A percentile compares a stretch with the other conserved stretches of the same genome.
Evolutionary conservation across 1,140 invertebrate genomes (phyloP).

Genomic region (Musca domestica): DNA sequence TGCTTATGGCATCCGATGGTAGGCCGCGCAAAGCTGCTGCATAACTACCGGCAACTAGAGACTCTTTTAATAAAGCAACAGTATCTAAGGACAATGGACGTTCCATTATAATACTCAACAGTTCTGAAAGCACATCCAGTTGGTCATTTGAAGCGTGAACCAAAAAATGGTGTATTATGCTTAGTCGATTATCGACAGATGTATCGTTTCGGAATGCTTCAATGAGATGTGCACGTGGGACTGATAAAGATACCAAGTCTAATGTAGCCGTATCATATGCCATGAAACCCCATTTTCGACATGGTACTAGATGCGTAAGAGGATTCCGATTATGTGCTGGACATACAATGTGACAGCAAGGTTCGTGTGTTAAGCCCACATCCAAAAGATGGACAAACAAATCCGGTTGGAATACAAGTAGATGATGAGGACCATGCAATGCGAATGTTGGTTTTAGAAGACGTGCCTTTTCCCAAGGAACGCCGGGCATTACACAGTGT

Average conservation of each 20-base stretch:
- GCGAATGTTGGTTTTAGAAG: slow-evolving; percentile 71
- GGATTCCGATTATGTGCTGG: slow-evolving; percentile 59
- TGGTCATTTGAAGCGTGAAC: slow-evolving; percentile 65
- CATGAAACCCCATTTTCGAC: slow-evolving; percentile 59
- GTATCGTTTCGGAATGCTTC: slow-evolving; percentile 67
- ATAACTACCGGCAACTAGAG: slow-evolving; percentile 70
- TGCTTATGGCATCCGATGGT: slow-evolving; percentile 64
- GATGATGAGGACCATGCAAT: slow-evolving; percentile 70
- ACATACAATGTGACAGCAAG: slow-evolving; percentile 73
- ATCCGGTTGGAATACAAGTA: slow-evolving; percentile 74
- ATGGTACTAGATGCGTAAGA: slow-evolving; percentile 64
- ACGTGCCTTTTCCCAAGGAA: slow-evolving; percentile 73
- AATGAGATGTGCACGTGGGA: slow-evolving; percentile 64
- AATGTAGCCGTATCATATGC: slow-evolving; percentile 68
- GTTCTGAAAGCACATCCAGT: slow-evolving; percentile 65
- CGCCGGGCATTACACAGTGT: slow-evolving; percentile 75
- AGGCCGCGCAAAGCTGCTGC: slow-evolving; percentile 69
- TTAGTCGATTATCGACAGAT: slow-evolving; percentile 67
- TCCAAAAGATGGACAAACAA: slow-evolving; percentile 78
- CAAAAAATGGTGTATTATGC: slow-evolving; percentile 76
- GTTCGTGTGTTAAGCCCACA: slow-evolving; percentile 75
- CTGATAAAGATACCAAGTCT: slow-evolving; percentile 65
- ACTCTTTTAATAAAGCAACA: slow-evolving; percentile 68
- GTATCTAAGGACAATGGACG: slow-evolving; percentile 47
- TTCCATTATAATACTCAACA: slow-evolving; percentile 49